A percentile compares a stretch with the other conserved stretches of the same genome.
phyloP scores from a whole-genome alignment of 2,797 vertebrate species.

The Oreortyx pictus region DNA sequence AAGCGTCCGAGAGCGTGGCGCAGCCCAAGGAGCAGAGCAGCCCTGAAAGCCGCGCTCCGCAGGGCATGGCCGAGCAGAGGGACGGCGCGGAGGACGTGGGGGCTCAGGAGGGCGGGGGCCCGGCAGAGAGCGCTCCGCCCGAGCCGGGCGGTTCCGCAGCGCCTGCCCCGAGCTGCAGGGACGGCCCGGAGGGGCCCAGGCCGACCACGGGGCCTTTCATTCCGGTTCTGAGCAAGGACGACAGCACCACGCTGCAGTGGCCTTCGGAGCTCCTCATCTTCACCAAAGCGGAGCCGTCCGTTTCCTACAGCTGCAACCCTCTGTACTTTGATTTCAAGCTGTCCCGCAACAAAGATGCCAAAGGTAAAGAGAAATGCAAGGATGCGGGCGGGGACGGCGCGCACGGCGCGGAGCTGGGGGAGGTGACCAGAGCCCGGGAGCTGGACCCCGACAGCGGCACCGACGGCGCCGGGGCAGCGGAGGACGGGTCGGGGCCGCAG shows the following conservation, averaged over 20 bases:
- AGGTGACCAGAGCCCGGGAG: constrained; percentile 63
- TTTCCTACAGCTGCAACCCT: constrained; percentile 98
- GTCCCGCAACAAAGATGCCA: constrained; percentile 89
- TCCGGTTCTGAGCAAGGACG: constrained; percentile 95
- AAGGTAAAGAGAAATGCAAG: constrained; percentile 80
- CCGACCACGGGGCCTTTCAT: constrained; percentile 92
- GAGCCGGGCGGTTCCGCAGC: constrained; percentile 63
- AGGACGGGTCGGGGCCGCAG: constrained; percentile 50
- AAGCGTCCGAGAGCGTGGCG: constrained; percentile 49
- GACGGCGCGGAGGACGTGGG: neutral
- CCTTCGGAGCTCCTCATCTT: constrained; percentile 98
- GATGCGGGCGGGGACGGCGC: neutral
- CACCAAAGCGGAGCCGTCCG: constrained; percentile 90
- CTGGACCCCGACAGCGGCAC: constrained; percentile 27
- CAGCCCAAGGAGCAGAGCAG: constrained; percentile 65
- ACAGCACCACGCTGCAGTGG: constrained; percentile 97
- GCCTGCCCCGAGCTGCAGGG: constrained; percentile 51
- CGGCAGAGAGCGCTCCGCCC: neutral
- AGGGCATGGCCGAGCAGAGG: constrained; percentile 70
- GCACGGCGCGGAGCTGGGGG: constrained; percentile 23
- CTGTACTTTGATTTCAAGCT: constrained; percentile 98
- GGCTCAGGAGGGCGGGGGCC: constrained; percentile 19
- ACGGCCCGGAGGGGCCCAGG: constrained; percentile 85
- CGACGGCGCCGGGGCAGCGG: constrained; percentile 63
- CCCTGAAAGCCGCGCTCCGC: constrained; percentile 73